Conservation (phyloP, 1,140 invertebrate genomes). For the Zaprionus kolodkinae region DNA sequence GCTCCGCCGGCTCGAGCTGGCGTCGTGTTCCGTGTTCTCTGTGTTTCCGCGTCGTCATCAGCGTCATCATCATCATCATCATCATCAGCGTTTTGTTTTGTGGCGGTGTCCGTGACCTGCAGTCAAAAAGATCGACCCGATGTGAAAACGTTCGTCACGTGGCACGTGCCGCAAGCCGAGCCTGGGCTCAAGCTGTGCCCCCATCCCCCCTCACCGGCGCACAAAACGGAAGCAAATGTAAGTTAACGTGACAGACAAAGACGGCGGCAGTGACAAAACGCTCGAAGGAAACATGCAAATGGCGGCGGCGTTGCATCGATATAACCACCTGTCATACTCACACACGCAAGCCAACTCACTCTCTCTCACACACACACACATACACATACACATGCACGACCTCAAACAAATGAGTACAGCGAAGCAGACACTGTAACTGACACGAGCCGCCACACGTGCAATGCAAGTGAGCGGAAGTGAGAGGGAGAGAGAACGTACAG, state of each 20-base stretch:
- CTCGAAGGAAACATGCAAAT: conserved; percentile 43
- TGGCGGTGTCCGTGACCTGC: conserved; percentile 64
- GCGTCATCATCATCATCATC: not conserved
- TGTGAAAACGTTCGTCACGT: conserved; percentile 47
- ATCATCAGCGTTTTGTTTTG: not conserved
- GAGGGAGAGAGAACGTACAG: conserved; percentile 37
- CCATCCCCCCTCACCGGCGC: not conserved
- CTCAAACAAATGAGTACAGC: not conserved
- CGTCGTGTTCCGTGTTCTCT: not conserved
- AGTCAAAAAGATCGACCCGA: conserved; percentile 64
- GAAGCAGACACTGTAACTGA: conserved; percentile 19
- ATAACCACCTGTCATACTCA: conserved; percentile 72
- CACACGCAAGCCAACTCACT: conserved; percentile 9
- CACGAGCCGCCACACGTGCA: conserved; percentile 41
- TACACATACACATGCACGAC: not conserved
- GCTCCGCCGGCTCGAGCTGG: not conserved
- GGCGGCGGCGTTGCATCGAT: conserved; percentile 60
- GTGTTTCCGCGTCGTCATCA: not conserved
- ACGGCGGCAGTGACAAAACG: conserved; percentile 15
- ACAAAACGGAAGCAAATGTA: conserved; percentile 33
- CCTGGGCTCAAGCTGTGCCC: not conserved
- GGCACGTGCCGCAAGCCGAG: conserved; percentile 33
- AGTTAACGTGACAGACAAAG: conserved; percentile 45
- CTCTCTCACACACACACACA: not conserved
- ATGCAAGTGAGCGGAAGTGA: not conserved